A percentile compares a stretch with the other conserved stretches of the same genome.
Conservation (phyloP, 2,888 invertebrate species). For the Acrobasis suavella region DNA sequence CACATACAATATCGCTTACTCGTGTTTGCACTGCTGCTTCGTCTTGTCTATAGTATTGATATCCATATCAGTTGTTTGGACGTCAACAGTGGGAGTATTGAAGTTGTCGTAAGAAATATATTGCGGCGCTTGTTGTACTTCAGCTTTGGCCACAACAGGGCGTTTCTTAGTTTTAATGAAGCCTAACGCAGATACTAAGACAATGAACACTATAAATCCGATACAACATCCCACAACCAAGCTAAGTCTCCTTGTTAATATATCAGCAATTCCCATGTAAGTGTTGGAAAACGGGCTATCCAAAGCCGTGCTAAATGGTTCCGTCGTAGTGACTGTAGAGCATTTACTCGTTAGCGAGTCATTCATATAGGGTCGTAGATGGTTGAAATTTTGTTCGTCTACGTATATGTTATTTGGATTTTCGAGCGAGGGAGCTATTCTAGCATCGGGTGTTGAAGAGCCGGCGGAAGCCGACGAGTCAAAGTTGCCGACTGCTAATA, state of each 20-base stretch:
- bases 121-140: conserved; percentile 87
- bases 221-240: conserved; percentile 93
- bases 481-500: conserved; percentile 90
- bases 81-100: conserved; percentile 63
- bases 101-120: conserved; percentile 88
- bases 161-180: conserved; percentile 94
- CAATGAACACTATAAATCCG: conserved; percentile 92
- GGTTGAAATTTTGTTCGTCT: conserved; percentile 82
- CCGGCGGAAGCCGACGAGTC: conserved; percentile 69
- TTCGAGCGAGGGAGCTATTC: conserved; percentile 69
- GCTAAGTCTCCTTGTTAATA: conserved; percentile 90
- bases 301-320: conserved; percentile 85
- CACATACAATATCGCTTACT: conserved; percentile 43
- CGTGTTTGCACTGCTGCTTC: conserved; percentile 58
- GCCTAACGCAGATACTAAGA: conserved; percentile 91
- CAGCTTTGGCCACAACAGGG: conserved; percentile 87
- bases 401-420: conserved; percentile 75
- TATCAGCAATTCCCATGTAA: conserved; percentile 87
- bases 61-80: conserved; percentile 72
- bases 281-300: conserved; percentile 83
- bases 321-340: conserved; percentile 88
- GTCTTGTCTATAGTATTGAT: conserved; percentile 74
- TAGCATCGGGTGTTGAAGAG: conserved; percentile 75
- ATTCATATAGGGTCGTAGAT: conserved; percentile 69
- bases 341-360: conserved; percentile 90